Base-by-base conservation (phyloP, 2,888 invertebrate species). In the Megalurothrips usitatus region DNA sequence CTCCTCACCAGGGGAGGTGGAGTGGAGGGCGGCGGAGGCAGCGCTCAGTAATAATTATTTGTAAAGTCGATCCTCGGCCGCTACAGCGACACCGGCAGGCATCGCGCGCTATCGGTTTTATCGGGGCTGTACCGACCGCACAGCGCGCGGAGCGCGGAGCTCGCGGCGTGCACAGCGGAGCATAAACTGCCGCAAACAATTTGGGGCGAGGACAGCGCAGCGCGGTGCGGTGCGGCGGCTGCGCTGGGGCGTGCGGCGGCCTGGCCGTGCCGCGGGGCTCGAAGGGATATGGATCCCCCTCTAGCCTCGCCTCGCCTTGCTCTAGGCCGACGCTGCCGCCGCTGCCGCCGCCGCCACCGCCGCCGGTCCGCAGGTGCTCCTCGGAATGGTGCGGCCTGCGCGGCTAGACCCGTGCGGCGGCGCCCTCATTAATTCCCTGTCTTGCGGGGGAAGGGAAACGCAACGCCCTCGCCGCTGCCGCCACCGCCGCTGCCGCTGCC, bases 161-260 rank as follows among this genome's bases (percentile, higher is more conserved):
- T n/a, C 68, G 68, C 23, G 68, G 12, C 26, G 26, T 9, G 26
- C 11, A 8, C 68, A 75, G 68, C 9, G 68, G 23, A 17, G 58
- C 58, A 58, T 58, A 58, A 58, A 58, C 58, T 75, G 68, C 68
- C 68, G 68, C 68, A 75, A 75, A 75, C 68, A 75, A 75, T 75
- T 75, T 75, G 68, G 26, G 26, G 68, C 26, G 68, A 12, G 10
- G 26, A n/a, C 68, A 10, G 68, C 68, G 58, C 14, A 6, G 11
- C 17, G 58, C 19, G 58, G 58, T 14, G 58, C 11, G 58, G 58
- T 19, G 58, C 19, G 58, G 58, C 19, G n/a, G 58, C 58, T 6
- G 58, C 14, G 58, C 58, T n/a, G n/a, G n/a, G n/a, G n/a, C n/a
- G n/a, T n/a, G n/a, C n/a, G n/a, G n/a, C n/a, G n/a, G n/a, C n/a